A percentile compares a stretch with the other conserved stretches of the same genome.
These are phyloP conservation scores for Smithornis capensis DNA, from an alignment of 2,113 vertebrate species.

Conservation along the genomic window DNA sequence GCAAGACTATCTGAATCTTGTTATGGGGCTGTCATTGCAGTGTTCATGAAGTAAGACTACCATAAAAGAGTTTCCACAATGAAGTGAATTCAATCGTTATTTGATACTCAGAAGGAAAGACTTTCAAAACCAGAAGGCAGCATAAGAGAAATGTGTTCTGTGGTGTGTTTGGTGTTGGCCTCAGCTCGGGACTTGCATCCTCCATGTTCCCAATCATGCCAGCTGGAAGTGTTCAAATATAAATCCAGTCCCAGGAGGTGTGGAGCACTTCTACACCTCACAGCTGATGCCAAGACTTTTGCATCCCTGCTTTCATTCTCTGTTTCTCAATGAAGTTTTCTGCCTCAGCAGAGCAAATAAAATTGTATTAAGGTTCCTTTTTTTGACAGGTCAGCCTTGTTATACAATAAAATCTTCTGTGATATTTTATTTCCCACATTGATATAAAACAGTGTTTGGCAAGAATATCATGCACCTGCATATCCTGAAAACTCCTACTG, in stretches of 20 bases:
- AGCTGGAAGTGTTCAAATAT: not conserved
- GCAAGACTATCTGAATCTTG: not conserved
- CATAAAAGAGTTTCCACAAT: not conserved
- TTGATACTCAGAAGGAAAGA: not conserved
- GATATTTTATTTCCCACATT: not conserved
- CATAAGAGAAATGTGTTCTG: not conserved
- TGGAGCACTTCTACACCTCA: not conserved
- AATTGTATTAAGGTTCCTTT: not conserved
- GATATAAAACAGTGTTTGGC: not conserved
- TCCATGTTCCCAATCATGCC: not conserved
- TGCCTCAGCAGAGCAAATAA: not conserved
- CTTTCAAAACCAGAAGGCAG: not conserved
- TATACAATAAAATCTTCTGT: not conserved
- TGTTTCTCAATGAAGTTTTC: not conserved
- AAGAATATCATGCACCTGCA: not conserved
- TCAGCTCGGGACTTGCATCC: not conserved
- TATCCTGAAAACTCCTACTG: not conserved
- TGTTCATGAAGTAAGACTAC: not conserved
- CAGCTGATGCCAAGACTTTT: not conserved
- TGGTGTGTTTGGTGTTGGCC: not conserved
- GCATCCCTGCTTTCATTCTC: not conserved
- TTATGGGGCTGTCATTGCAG: not conserved
- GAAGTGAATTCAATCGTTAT: not conserved
- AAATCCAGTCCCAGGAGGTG: rapidly evolving
- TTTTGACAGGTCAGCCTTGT: not conserved